Evolutionary conservation across 2,888 invertebrate species (phyloP).

Genomic region (Phalera bucephala): DNA sequence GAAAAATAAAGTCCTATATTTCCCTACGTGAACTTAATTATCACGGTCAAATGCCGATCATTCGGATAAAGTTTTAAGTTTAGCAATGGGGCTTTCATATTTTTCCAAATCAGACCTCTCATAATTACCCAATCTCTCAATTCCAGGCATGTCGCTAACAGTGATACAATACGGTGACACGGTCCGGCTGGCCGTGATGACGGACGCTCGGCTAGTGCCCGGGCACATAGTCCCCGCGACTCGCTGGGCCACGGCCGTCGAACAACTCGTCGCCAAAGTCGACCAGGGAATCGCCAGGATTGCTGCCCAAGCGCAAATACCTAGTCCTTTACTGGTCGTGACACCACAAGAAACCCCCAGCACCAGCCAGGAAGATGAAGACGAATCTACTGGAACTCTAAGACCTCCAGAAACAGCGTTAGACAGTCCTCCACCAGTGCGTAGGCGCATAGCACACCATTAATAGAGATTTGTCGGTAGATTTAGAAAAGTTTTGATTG

Average conservation of each 20-base stretch:
- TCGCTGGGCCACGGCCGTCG: conserved; percentile 66
- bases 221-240: conserved; percentile 82
- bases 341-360: conserved; percentile 32
- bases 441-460: conserved; percentile 44
- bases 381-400: conserved; percentile 34
- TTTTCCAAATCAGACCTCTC: no score
- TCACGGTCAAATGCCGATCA: no score
- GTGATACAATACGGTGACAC: conserved; percentile 86
- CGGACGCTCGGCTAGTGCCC: conserved; percentile 87
- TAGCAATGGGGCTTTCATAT: no score
- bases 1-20: no score
- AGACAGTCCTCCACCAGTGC: conserved; percentile 60
- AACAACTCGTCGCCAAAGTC: conserved; percentile 60
- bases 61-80: no score
- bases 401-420: conserved; percentile 48
- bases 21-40: no score
- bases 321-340: conserved; percentile 37
- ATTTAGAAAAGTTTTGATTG: not conserved
- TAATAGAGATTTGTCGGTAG: conserved; percentile 6
- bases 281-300: conserved; percentile 71
- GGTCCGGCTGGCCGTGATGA: conserved; percentile 87
- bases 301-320: conserved; percentile 42
- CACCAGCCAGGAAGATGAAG: conserved; percentile 11
- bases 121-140: no score
- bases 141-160: conserved; percentile 88